Conservation (phyloP, 1,140 invertebrate genomes). For the Drusus annulatus region DNA sequence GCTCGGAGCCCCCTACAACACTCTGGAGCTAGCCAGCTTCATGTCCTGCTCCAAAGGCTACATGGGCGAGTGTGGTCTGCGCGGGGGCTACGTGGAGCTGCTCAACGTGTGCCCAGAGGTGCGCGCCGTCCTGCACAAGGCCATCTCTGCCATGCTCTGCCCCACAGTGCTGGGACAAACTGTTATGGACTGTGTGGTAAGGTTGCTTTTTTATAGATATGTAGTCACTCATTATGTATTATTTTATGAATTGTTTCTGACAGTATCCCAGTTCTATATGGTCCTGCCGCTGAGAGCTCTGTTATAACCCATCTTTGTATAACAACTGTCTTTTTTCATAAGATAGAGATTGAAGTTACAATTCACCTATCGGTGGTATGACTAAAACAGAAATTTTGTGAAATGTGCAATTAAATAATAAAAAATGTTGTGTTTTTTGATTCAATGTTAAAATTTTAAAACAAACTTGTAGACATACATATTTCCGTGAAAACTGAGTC, state of each 20-base stretch:
- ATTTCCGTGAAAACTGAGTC: too few species aligned
- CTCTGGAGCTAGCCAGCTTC: slow-evolving; percentile 93
- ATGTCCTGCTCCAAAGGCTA: slow-evolving; percentile 98
- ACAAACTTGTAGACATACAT: too few species aligned
- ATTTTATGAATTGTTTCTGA: background rate
- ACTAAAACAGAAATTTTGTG: too few species aligned
- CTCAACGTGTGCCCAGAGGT: slow-evolving; percentile 90
- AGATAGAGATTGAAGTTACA: too few species aligned
- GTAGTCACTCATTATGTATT: too few species aligned
- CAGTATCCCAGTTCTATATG: background rate
- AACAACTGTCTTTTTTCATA: background rate
- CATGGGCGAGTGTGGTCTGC: slow-evolving; percentile 93
- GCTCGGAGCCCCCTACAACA: slow-evolving; percentile 88
- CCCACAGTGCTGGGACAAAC: slow-evolving; percentile 93
- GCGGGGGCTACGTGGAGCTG: slow-evolving; percentile 95
- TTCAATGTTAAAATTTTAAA: too few species aligned
- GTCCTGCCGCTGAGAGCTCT: too few species aligned
- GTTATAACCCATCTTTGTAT: too few species aligned
- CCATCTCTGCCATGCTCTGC: slow-evolving; percentile 96
- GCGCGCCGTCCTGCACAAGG: slow-evolving; percentile 90
- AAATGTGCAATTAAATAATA: too few species aligned
- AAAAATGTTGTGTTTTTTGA: too few species aligned
- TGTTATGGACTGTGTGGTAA: slow-evolving; percentile 78
- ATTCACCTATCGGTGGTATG: too few species aligned
- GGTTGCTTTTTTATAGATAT: slow-evolving; percentile 41